Evolutionary conservation across 1,140 invertebrate species (phyloP).

Genomic region (Drosophila mayri): DNA sequence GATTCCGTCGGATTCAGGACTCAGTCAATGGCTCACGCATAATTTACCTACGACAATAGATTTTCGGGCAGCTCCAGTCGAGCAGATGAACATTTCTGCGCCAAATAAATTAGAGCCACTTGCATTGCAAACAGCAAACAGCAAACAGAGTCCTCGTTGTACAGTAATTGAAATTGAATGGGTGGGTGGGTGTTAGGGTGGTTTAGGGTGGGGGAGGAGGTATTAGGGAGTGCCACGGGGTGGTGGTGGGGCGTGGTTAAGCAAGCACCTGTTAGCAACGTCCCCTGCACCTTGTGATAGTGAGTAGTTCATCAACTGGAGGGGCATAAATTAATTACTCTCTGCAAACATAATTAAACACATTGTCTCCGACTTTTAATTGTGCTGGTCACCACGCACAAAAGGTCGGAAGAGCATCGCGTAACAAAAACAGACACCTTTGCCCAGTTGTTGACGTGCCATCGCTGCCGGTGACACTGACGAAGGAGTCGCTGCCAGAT

Average conservation of each 20-base stretch:
- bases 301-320: slow-evolving; percentile 15
- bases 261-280: slow-evolving; percentile 22
- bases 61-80: slow-evolving; percentile 47
- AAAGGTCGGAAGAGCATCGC: slow-evolving; percentile 41
- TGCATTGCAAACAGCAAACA: slow-evolving; percentile 25
- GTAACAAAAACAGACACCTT: slow-evolving; percentile 18
- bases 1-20: slow-evolving; percentile 1
- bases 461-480: slow-evolving; percentile 68
- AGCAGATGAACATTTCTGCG: slow-evolving; percentile 52
- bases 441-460: slow-evolving; percentile 47
- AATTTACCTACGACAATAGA: slow-evolving; percentile 58
- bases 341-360: slow-evolving; percentile 33
- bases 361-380: slow-evolving; percentile 35
- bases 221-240: background rate
- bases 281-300: background rate
- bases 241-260: slow-evolving; percentile 13
- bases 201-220: background rate
- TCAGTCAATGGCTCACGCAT: slow-evolving; percentile 46
- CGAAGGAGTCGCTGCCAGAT: slow-evolving; percentile 33
- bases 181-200: background rate
- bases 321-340: slow-evolving; percentile 40
- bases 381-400: slow-evolving; percentile 24
- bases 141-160: slow-evolving; percentile 29
- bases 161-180: slow-evolving; percentile 55
- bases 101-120: slow-evolving; percentile 45